Base-by-base conservation (phyloP, 2,113 vertebrate species). In the Nansenia antarctica region DNA sequence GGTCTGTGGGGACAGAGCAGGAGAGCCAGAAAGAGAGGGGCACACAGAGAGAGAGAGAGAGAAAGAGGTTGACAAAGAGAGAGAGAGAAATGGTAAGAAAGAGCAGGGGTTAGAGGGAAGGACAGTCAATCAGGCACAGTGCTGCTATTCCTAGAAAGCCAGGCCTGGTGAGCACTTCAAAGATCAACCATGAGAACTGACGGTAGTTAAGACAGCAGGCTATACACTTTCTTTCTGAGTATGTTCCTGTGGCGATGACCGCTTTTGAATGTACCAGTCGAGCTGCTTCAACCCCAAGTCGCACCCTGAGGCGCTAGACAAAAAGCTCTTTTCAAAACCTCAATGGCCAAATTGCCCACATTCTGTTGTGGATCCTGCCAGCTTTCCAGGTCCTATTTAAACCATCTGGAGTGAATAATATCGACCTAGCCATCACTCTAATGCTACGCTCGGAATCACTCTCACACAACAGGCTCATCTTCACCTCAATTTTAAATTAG, bases 1-100 rank as follows among this genome's bases (percentile, higher is more conserved):
- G 94, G 90, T 98, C 97, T 98, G 89, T 47, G 81, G 81, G 84
- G 86, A 81, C 65, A n/a, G n/a, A n/a, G n/a, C n/a, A 87, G 79
- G 81, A 26, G 42, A 85, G 72, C 53, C 34, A 31, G 29, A 35
- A 29, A 7, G 18, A 29, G 20, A 12, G 9, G 53, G 22, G n/a
- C 3, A 47, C 37, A 55, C 4, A 54, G 61, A 37, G 58, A 42
- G 35, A 62, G 35, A 34, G 65, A 58, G 22, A 39, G 71, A 61
- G 47, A 14, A 14, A 42, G 18, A 37, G 1, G 55, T 8, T 12
- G 29, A 30, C 15, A 18, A 57, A 59, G 45, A 61, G 39, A 42
- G 64, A 77, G 39, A 85, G 72, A 57, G 45, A 55, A n/a, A n/a
- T n/a, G n/a, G n/a, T n/a, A n/a, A 24, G 31, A 30, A 22, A 14